Evolutionary conservation across 1,140 invertebrate genomes (phyloP), one percentile per base, ranked within the genome.

Genomic region (Leptoteleia sp.): DNA sequence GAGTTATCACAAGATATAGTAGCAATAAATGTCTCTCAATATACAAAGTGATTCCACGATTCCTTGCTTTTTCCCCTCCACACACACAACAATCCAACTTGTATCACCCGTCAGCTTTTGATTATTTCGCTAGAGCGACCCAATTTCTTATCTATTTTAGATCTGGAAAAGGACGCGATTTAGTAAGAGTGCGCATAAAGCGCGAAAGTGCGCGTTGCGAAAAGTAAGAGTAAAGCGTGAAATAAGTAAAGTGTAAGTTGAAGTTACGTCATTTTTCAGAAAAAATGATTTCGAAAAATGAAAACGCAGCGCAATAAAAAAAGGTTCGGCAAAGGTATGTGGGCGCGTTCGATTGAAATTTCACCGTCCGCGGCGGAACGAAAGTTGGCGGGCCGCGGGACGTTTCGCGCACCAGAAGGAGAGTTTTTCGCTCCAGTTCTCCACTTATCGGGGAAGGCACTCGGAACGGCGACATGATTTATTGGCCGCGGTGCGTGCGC

Each of bases 371-470:
- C 22, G 82, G 82, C 75, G 85, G 86, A 80, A 82, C 80, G 80
- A 79, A 70, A 62, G 77, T 65, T 52, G n/a, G n/a, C 42, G 59
- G 54, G 54, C 33, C 19, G 25, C 52, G 17, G 29, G 64, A 40
- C 52, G 80, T 76, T 45, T 59, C 37, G 50, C 78, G 54, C 81
- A 84, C 78, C 73, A 70, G 81, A 78, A 85, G 80, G 78, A 82
- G n/a, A 81, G 80, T 87, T 88, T 88, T 88, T 88, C 86, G 84
- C 78, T 84, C 85, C 81, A 87, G 82, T 87, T 86, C 80, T 87
- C 87, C 82, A 87, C 85, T 88, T 87, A 87, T 81, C 62, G n/a
- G n/a, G n/a, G n/a, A n/a, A n/a, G n/a, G n/a, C n/a, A n/a, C n/a
- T n/a, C n/a, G n/a, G n/a, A n/a, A n/a, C n/a, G n/a, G n/a, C n/a